Base-by-base conservation (phyloP, 2,797 vertebrate species). In the Tokudaia muenninki region DNA sequence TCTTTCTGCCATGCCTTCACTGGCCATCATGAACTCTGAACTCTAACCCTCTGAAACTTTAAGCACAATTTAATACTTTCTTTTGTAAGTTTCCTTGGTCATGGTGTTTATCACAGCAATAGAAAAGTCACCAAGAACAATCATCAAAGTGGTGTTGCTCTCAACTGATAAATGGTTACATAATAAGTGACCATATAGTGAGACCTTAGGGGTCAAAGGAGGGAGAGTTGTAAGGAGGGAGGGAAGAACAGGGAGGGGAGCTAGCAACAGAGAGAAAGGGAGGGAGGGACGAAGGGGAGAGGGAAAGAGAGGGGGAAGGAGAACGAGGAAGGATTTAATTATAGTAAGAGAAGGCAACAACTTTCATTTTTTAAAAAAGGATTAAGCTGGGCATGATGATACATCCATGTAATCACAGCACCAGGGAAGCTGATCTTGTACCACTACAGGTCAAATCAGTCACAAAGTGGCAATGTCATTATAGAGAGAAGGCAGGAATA, bases 331-430 rank as follows among this genome's bases (percentile, higher is more conserved):
- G 3, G 52, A 59, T 26, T 59, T 59, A 59, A 41, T 82, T 90
- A 81, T 50, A 81, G 65, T 50, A 86, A 91, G 96, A 88, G 34
- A 34, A 91, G 52, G 55, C 14, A 80, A 80, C 50, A 80, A 55
- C 77, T 94, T 91, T 77, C 77, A 80, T 80, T 77, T 94, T 88
- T 77, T 11, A 11, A 9, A 95, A 59, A 93, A 97, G 80, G 47
- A 86, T 41, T 22, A 67, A 65, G 16, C 41, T 84, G 26, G 37
- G 14, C 41, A 44, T 80, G 50, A 52, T 34, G 74, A 75, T 44
- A 75, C 22, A 75, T 44, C 21, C 37, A 12, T 47, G 41, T n/a
- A 37, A 72, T 55, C 17, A 50, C 77, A 79, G 77, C 9, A 79
- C 29, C 21, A 81, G 79, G 52, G 79, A 57, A 81, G 34, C 34